Evolutionary conservation across 2,797 vertebrate species (phyloP).

Genomic region (Cryptoprocta ferox): DNA sequence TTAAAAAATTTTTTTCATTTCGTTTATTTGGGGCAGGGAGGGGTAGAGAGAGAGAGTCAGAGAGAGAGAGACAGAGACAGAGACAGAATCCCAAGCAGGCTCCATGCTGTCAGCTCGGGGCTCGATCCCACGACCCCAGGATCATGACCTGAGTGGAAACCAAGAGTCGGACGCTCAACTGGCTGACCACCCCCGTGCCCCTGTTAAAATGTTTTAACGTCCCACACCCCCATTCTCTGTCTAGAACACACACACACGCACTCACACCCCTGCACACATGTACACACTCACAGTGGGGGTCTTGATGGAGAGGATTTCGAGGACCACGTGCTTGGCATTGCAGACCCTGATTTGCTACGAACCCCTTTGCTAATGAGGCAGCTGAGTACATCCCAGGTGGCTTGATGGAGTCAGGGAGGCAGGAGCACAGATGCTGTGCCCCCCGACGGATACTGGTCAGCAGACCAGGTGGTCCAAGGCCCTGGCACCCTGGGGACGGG

Average conservation of each 20-base stretch:
- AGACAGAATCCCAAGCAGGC: too few species aligned
- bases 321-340: fast-evolving
- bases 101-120: too few species aligned
- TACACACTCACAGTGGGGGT: fast-evolving
- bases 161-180: too few species aligned
- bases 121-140: too few species aligned
- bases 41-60: too few species aligned
- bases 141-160: too few species aligned
- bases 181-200: too few species aligned
- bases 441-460: not conserved
- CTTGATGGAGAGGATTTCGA: not conserved
- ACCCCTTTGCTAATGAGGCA: not conserved
- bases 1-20: too few species aligned
- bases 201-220: fast-evolving
- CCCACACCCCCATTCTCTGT: not conserved
- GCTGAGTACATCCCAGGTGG: not conserved
- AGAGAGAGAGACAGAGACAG: too few species aligned
- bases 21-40: too few species aligned
- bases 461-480: fast-evolving
- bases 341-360: not conserved
- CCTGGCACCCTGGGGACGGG: not conserved
- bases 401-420: fast-evolving
- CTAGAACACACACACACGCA: not conserved
- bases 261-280: fast-evolving
- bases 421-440: not conserved